Conservation (phyloP, 2,113 vertebrate genomes). For the Tragelaphus scriptus region DNA sequence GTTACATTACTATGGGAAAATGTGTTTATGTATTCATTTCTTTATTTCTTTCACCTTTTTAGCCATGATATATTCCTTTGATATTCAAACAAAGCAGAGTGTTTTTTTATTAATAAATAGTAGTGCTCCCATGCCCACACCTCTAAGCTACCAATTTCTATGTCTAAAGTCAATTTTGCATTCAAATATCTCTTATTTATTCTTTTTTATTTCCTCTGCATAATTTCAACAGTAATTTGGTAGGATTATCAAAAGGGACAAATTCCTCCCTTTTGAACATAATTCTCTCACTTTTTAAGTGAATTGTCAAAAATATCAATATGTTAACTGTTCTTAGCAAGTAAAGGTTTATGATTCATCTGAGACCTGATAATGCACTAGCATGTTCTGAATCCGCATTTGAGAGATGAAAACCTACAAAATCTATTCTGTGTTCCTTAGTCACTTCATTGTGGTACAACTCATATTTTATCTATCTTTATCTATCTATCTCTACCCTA, state of each 20-base stretch:
- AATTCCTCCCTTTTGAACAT: background rate
- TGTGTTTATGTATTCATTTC: background rate
- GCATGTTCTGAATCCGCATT: background rate
- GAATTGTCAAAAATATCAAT: background rate
- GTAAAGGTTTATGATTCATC: background rate
- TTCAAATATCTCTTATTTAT: background rate
- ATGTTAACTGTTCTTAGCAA: background rate
- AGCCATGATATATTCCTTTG: background rate
- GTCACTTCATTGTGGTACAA: background rate
- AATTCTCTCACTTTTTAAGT: background rate
- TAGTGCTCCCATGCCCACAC: background rate
- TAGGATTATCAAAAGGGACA: background rate
- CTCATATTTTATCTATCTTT: background rate
- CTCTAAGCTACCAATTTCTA: background rate
- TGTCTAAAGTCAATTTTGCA: background rate
- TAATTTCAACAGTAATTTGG: background rate
- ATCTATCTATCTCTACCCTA: background rate
- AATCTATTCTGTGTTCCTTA: background rate
- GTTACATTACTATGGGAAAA: background rate
- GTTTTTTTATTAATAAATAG: background rate
- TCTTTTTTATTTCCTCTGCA: background rate
- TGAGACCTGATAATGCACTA: background rate
- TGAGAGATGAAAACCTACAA: background rate
- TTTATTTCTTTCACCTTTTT: background rate
- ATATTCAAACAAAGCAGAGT: background rate